Conservation (phyloP, 2,797 vertebrate species). For the Mareca strepera region DNA sequence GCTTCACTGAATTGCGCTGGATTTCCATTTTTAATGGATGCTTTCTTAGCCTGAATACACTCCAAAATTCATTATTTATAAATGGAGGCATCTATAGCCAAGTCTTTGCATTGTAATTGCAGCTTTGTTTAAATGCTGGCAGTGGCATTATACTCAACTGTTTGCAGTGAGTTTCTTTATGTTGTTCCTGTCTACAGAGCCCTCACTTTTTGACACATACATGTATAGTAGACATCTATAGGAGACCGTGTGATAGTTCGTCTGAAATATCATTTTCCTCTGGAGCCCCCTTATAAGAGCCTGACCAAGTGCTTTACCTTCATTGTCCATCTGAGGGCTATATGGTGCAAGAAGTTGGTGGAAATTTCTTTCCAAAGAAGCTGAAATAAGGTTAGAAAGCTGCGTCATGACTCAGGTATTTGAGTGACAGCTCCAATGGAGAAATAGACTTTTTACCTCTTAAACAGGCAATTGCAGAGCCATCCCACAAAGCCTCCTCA, state of each 20-base stretch:
- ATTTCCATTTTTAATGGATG: constrained; percentile 47
- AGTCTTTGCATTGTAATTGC: not conserved
- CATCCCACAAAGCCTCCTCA: not conserved
- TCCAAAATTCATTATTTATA: not conserved
- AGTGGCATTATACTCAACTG: not conserved
- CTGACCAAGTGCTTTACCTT: not conserved
- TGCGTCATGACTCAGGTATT: accelerated
- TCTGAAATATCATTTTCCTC: not conserved
- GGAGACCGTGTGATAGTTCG: not conserved
- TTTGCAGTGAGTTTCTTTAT: not conserved
- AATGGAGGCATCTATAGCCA: not conserved
- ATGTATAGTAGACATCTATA: not conserved
- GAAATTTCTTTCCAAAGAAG: not conserved
- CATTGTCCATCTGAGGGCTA: not conserved
- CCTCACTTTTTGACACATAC: not conserved
- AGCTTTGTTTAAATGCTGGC: not conserved
- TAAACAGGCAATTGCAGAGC: not conserved
- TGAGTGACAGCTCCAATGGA: not conserved
- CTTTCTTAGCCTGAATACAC: not conserved
- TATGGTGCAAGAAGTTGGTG: not conserved
- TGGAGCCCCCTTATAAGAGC: not conserved
- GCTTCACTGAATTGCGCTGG: not conserved
- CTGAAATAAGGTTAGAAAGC: not conserved
- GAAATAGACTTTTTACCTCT: not conserved
- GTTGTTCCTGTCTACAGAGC: not conserved